Base-by-base conservation (phyloP, 2,113 vertebrate genomes). In the Vicugna pacos region DNA sequence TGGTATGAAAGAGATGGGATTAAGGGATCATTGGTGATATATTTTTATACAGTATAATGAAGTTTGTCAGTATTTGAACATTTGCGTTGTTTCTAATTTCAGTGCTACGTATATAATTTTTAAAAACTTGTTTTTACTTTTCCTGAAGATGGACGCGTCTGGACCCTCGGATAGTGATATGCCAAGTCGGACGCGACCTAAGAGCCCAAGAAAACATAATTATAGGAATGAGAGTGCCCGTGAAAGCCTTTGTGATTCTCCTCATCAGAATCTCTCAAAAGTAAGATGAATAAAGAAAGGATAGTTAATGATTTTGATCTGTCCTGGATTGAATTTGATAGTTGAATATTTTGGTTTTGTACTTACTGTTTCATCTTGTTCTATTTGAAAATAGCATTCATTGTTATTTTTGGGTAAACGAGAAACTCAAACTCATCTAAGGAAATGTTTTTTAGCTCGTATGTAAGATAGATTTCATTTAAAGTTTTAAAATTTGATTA, bases 141-240 rank as follows among this genome's bases (percentile, higher is more conserved):
- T 75, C 46, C 42, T 88, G 17, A 98, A 98, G 98, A 97, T 98
- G 97, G 98, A 98, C 91, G 97, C 96, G 65, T 97, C 98, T 81
- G 98, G 98, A 97, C 95, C 97, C 72, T 95, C 97, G 88, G 98
- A 98, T 65, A 92, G 89, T 93, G 98, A 98, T 69, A 82, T 96
- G 95, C 97, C 97, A 93, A 97, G 96, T 95, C 94, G 97, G 46
- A 93, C 97, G 70, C 95, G 98, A 69, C 95, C 98, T 32, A 98
- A 98, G 95, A 98, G 98, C 76, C 98, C 98, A 48, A 95, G 98
- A 50, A 98, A 98, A 77, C 98, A 98, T 93, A 98, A 96, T 94
- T 98, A 98, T 35, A 97, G 98, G 84, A 98, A 95, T 93, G 98
- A 98, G 83, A 97, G 90, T 97, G 2, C 86, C 46, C 98, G 98